Base-by-base conservation (phyloP, 2,888 invertebrate genomes). In the Galerucella calmariensis region DNA sequence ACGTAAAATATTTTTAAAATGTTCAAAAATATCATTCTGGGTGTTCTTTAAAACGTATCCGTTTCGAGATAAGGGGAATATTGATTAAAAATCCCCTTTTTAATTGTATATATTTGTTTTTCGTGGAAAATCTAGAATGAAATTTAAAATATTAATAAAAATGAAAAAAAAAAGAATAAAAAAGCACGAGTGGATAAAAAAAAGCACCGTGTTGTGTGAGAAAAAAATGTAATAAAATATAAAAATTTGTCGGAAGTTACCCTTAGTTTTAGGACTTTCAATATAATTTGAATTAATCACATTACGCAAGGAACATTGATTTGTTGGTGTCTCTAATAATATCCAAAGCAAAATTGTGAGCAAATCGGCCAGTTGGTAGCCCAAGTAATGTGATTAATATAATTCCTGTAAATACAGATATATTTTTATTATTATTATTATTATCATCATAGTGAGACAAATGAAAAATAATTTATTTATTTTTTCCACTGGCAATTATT, bases 181-280 rank as follows among this genome's bases (percentile, higher is more conserved):
- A 16, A 56, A 70, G 76, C 78, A 77, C 80, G 80, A 72, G 79
- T 78, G 78, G 78, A 73, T 71, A 78, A 81, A 82, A 86, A 87
- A 86, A 87, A 86, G 86, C 86, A 87, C 87, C 87, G 81, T 84
- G 85, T 86, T 87, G 87, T 87, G 87, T 87, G n/a, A n/a, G 86
- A 86, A 81, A 74, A 80, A 80, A 79, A 76, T 73, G 3, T 35
- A 5, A 35, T 6, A 35, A 77, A 77, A 71, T 67, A 74, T 77
- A 73, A 72, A 72, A 76, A 74, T 74, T 75, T 72, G 72, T 73
- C 74, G 76, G 75, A 76, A 78, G 78, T 79, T 80, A 78, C 78
- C 79, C 72, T 72, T 77, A 79, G 75, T 67, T 73, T 77, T 79
- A 76, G 75, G 75, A 77, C 72, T 77, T 77, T 79, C 65, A 67